phyloP scores from a whole-genome alignment of 2,888 invertebrate species.

The Gibbula magus region DNA sequence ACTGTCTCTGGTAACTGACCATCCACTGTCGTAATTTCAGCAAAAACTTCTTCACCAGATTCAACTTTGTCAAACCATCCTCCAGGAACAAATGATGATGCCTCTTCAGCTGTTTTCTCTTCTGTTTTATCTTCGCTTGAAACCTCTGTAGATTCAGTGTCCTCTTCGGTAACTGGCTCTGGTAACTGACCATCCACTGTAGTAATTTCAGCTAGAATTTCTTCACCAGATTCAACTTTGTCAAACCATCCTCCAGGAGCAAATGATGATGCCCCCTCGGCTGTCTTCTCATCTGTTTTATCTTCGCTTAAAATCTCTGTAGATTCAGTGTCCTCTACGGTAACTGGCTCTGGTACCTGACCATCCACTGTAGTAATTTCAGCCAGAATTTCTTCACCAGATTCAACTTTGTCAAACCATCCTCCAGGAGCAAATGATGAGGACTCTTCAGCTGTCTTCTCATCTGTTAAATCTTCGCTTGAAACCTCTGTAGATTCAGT shows the following conservation, averaged over 20 bases:
- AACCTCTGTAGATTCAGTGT: neutral
- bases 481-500: neutral
- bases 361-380: neutral
- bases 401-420: neutral
- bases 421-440: neutral
- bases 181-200: neutral
- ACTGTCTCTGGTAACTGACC: neutral
- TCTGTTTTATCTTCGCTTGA: neutral
- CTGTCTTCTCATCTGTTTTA: neutral
- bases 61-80: conserved; percentile 7
- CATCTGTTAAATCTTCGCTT: neutral
- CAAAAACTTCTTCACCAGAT: neutral
- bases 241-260: too few relatives aligned
- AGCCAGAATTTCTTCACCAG: neutral
- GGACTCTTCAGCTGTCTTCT: neutral
- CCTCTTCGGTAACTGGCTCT: neutral
- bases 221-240: too few relatives aligned
- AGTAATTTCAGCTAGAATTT: neutral
- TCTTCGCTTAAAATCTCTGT: neutral
- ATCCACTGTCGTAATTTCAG: conserved; percentile 1
- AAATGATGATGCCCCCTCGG: too few relatives aligned
- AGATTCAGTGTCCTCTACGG: neutral
- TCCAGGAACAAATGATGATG: neutral
- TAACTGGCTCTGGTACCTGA: neutral
- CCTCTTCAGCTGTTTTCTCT: neutral